Percentiles rank a stretch among this genome's conserved stretches.
These are phyloP conservation scores for Phyllostomus hastatus DNA, from an alignment of 2,113 vertebrate species.

Conservation along the genomic window DNA sequence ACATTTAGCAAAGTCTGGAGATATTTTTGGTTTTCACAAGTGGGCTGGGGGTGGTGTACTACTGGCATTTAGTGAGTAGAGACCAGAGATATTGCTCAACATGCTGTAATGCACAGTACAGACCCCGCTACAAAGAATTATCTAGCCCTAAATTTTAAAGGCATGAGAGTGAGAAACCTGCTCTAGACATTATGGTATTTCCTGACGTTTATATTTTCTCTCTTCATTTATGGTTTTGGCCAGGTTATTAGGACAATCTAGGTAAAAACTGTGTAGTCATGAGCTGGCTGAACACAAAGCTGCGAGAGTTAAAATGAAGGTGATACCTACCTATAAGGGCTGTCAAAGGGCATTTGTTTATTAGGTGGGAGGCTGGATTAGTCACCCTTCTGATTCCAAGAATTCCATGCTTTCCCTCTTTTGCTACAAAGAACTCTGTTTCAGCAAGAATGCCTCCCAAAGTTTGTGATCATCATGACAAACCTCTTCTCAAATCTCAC, in stretches of 20 bases:
- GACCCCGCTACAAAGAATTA: neutral
- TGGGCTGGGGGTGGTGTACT: neutral
- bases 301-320: neutral
- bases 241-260: neutral
- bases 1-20: neutral
- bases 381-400: neutral
- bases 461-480: constrained; percentile 8
- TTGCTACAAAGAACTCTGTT: neutral
- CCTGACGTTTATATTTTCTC: neutral
- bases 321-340: neutral
- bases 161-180: neutral
- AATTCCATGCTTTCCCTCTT: neutral
- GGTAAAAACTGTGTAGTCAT: neutral
- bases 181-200: neutral
- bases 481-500: constrained; percentile 22
- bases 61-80: neutral
- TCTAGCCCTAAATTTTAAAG: neutral
- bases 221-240: constrained; percentile 5
- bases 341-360: neutral
- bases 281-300: neutral
- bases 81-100: neutral
- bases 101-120: neutral
- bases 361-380: neutral
- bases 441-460: neutral
- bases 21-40: neutral